Evolutionary conservation across 2,113 vertebrate species (phyloP), one percentile per base, ranked within the genome.

Genomic region (Gallinago media): DNA sequence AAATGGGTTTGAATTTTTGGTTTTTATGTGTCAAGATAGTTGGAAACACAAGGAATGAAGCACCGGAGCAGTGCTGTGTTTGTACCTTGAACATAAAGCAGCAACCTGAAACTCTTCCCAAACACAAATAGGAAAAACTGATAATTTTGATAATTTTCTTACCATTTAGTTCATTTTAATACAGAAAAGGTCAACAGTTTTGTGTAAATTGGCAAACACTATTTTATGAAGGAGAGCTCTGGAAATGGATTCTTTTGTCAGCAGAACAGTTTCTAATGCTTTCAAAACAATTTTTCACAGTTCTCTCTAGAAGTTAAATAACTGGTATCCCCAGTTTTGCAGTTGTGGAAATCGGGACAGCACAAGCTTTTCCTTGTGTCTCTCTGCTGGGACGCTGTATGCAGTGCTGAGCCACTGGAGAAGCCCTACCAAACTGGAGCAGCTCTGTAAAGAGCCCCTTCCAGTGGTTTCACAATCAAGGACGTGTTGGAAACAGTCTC

Each of bases 391-490:
- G 17, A 20, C 47, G 7, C 55, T 72, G 5, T 52, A 6, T 52
- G 15, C 65, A 38, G 12, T 12, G 22, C 19, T 50, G 52, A 50
- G 19, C 46, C 22, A 11, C 6, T 50, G 56, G 44, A 78, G 32
- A 81, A 78, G 16, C 18, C 9, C 0, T 0, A 16, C 19, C 29
- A 27, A 12, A n/a, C 16, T 20, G 66, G 29, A 94, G 58, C 34
- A 56, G 38, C 49, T 72, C 61, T 66, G 18, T 47, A 9, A 63
- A 46, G 46, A 78, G n/a, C 50, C 12, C 79, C 21, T 54, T 75
- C 29, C 19, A 40, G 26, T 52, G 23, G 18, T 68, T 82, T 58
- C 13, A 34, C 70, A 52, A 3, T 72, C 54, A 85, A 61, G 59
- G 36, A 10, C 31, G 8, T 25, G 52, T 80, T 52, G 26, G 54